A percentile compares a stretch with the other conserved stretches of the same genome.
phyloP scores from a whole-genome alignment of 2,797 vertebrate genomes.

The Phaenicophaeus curvirostris region DNA sequence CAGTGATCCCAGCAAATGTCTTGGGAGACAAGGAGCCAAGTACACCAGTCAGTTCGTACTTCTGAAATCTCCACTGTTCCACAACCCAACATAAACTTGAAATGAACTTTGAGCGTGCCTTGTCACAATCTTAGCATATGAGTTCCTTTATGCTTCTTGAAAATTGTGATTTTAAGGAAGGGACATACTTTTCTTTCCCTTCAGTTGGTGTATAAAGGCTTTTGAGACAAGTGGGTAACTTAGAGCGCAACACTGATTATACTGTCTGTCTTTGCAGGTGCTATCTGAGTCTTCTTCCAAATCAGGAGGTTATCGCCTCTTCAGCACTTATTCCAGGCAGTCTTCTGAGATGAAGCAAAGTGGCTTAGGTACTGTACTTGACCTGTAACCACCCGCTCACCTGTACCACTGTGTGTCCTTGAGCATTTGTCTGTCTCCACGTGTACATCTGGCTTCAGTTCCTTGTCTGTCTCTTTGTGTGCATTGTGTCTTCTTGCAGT shows the following conservation, averaged over 20 bases:
- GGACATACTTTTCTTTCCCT: background rate
- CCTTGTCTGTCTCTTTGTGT: background rate
- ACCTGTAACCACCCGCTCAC: background rate
- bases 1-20: background rate
- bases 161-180: background rate
- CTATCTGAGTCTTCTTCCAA: constrained; percentile 95
- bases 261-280: constrained; percentile 80
- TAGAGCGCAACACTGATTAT: background rate
- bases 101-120: background rate
- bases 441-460: background rate
- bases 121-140: background rate
- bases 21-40: background rate
- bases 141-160: background rate
- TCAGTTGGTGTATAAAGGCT: background rate
- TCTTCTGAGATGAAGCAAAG: constrained; percentile 97
- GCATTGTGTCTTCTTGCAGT: background rate
- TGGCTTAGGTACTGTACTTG: constrained; percentile 88
- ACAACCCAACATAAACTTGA: background rate
- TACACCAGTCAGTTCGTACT: background rate
- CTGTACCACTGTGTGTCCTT: background rate
- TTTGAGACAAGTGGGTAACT: background rate
- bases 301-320: constrained; percentile 91
- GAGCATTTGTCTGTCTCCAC: background rate
- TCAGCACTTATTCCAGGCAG: constrained; percentile 92
- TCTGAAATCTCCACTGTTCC: background rate